These are phyloP conservation scores for Drosophila kepulauana DNA, from an alignment of 1,140 invertebrate genomes.

Conservation along the genomic window DNA sequence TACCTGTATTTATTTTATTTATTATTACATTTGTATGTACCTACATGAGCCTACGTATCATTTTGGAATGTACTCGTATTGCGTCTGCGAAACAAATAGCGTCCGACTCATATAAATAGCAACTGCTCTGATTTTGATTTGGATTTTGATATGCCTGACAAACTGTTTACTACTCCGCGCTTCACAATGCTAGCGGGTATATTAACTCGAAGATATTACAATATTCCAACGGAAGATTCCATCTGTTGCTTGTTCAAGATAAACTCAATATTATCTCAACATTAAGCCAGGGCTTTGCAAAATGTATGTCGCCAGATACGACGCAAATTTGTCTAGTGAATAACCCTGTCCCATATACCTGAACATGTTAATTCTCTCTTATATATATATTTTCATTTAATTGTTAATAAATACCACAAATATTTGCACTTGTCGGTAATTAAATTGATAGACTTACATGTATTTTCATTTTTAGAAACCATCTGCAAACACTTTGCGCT, in stretches of 20 bases:
- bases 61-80: slow-evolving; percentile 46
- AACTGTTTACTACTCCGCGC: slow-evolving; percentile 51
- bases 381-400: slow-evolving; percentile 19
- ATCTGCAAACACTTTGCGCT: slow-evolving; percentile 38
- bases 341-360: slow-evolving; percentile 2
- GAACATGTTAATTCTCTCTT: not conserved
- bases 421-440: slow-evolving; percentile 36
- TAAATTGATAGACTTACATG: slow-evolving; percentile 23
- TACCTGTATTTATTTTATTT: slow-evolving; percentile 43
- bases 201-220: not conserved
- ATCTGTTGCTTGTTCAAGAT: too few relatives aligned
- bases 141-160: slow-evolving; percentile 60
- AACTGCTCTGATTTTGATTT: slow-evolving; percentile 43
- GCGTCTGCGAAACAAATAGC: slow-evolving; percentile 44
- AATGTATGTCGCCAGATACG: not conserved
- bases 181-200: slow-evolving; percentile 23
- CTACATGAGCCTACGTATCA: slow-evolving; percentile 37
- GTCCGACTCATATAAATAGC: slow-evolving; percentile 53
- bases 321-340: not conserved
- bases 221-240: too few relatives aligned
- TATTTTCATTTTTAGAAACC: slow-evolving; percentile 18
- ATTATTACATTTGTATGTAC: slow-evolving; percentile 23
- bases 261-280: too few relatives aligned
- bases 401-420: slow-evolving; percentile 37
- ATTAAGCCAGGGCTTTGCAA: not conserved